Percentiles rank a stretch among this genome's conserved stretches.
These are phyloP conservation scores for Chelonoidis abingdonii DNA, from an alignment of 2,113 vertebrate species.

Conservation along the genomic window DNA sequence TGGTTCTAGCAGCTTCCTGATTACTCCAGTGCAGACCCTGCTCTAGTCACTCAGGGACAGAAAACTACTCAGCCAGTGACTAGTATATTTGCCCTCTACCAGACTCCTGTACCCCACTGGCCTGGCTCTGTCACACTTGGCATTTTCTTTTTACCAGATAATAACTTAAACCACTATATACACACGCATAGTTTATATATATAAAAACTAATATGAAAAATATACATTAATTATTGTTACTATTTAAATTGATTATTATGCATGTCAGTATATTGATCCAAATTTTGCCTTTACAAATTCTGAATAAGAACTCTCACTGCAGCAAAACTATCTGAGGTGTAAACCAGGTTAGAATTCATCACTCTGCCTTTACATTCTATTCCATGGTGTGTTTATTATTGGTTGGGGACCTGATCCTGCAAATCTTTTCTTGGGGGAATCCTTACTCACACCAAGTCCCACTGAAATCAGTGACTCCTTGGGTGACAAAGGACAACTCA, in stretches of 20 bases:
- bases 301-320: neutral
- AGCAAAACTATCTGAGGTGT: rapidly evolving
- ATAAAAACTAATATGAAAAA: neutral
- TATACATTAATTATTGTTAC: neutral
- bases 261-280: neutral
- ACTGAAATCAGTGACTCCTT: neutral
- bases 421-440: neutral
- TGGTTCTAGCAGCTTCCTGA: too few relatives aligned
- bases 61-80: too few relatives aligned
- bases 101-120: too few relatives aligned
- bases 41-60: too few relatives aligned
- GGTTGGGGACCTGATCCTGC: neutral
- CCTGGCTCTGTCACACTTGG: too few relatives aligned
- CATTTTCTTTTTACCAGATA: neutral
- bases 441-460: neutral
- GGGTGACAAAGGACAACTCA: neutral
- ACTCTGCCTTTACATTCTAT: neutral
- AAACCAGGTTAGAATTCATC: neutral
- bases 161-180: neutral
- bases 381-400: neutral
- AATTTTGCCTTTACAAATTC: neutral
- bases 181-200: neutral
- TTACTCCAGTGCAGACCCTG: too few relatives aligned
- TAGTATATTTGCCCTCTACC: too few relatives aligned
- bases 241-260: neutral